Base-by-base conservation (phyloP, 2,888 invertebrate species). In the Troilus luridus region DNA sequence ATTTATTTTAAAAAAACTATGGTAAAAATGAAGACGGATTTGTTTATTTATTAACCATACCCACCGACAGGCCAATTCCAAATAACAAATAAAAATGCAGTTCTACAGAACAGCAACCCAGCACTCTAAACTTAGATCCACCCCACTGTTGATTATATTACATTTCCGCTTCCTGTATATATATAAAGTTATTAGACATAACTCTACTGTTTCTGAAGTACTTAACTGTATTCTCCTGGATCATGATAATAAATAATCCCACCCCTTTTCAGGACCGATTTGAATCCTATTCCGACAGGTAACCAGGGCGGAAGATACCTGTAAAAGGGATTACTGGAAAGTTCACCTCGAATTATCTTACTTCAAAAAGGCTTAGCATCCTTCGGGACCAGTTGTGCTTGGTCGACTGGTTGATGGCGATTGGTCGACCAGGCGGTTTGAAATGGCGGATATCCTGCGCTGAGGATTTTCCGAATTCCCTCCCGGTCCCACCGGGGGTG, bases 401-500 rank as follows among this genome's bases (percentile, higher is more conserved):
- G 72, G 72, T 41, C 72, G 27, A 77, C 72, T 41, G 17, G 72
- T 77, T 41, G 17, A 41, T 11, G 17, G 27, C 72, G 12, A 41
- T 41, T 8, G 72, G 72, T n/a, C 41, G 17, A 8, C 19, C 27
- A 24, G 41, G 41, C 72, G 17, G 72, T 77, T 77, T 77, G 72
- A 77, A 77, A 77, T 77, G 72, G 72, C 72, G 85, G 85, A 56
- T 85, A 41, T 77, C 72, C 85, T 56, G 21, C 6, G 85, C n/a
- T 85, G n/a, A 85, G 56, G 85, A 85, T 85, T 85, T 85, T 85
- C 56, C 56, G 85, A 85, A 85, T 85, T 85, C 85, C 56, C 85
- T 56, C 12, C 56, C 14, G 85, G n/a, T 56, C n/a, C 85, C 56
- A n/a, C 56, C 21, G 56, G 54, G 21, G 17, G 17, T 1, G 72